These are phyloP conservation scores for Nephila pilipes DNA, from an alignment of 1,140 invertebrate species.

Conservation along the genomic window DNA sequence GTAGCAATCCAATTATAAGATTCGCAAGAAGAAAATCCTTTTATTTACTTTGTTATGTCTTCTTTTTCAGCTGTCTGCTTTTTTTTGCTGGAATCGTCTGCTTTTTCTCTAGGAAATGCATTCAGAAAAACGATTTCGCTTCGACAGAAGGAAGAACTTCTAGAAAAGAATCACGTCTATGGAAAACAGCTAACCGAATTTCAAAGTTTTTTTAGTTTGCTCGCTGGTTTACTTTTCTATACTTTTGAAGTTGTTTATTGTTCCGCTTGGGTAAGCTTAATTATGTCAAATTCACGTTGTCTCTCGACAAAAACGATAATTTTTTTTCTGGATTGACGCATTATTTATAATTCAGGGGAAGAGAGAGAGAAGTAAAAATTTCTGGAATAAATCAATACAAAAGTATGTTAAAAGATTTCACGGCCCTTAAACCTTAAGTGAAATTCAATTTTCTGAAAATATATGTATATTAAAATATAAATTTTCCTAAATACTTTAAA, in stretches of 20 bases:
- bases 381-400: too few species aligned
- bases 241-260: background rate
- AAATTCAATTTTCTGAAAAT: too few species aligned
- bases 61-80: background rate
- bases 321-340: too few species aligned
- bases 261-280: background rate
- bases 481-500: too few species aligned
- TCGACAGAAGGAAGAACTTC: background rate
- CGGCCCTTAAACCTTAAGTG: too few species aligned
- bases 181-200: constrained; percentile 62
- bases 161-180: constrained; percentile 63
- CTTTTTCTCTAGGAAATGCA: background rate
- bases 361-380: too few species aligned
- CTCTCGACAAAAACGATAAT: background rate
- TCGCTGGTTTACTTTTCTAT: background rate
- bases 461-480: too few species aligned
- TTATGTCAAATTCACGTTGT: constrained; percentile 19
- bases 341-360: too few species aligned
- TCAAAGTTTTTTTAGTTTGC: constrained; percentile 19
- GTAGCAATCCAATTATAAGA: constrained; percentile 56
- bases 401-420: too few species aligned
- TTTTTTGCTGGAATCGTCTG: background rate
- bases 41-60: constrained; percentile 1
- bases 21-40: background rate
- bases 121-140: constrained; percentile 9